A percentile compares a stretch with the other conserved stretches of the same genome.
Evolutionary conservation across 1,140 invertebrate species (phyloP).

Genomic region (Leucophenga varia): DNA sequence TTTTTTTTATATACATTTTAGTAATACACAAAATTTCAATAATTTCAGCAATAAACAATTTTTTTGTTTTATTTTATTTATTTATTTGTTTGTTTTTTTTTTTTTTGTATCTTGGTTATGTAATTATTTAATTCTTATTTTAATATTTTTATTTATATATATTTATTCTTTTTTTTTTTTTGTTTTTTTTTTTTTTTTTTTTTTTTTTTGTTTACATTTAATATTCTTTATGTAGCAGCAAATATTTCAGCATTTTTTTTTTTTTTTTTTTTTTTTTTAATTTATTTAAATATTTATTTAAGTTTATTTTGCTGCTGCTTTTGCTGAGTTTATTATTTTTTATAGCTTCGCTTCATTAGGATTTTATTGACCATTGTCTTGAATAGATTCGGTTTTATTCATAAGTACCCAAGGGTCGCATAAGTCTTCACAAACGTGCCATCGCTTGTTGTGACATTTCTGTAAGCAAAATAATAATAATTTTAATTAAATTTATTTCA

Average conservation of each 20-base stretch:
- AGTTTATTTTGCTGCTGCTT: neutral
- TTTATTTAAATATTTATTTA: neutral
- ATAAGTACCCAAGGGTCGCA: constrained; percentile 85
- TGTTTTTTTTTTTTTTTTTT: constrained; percentile 4
- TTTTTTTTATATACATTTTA: constrained; percentile 3
- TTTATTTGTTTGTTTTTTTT: neutral
- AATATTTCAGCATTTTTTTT: neutral
- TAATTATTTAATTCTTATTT: constrained; percentile 23
- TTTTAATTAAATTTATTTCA: no score
- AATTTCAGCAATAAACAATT: constrained; percentile 1
- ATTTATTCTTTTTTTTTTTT: neutral
- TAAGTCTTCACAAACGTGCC: constrained; percentile 88
- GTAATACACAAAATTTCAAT: no score
- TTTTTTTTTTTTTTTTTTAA: neutral
- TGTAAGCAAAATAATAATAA: constrained; percentile 67
- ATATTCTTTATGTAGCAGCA: neutral
- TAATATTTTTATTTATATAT: constrained; percentile 11
- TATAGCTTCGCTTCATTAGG: constrained; percentile 30
- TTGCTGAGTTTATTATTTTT: constrained; percentile 20
- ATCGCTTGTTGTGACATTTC: constrained; percentile 77
- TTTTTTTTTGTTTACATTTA: neutral
- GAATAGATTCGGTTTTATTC: constrained; percentile 58
- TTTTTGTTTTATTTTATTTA: neutral
- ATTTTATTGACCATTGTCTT: constrained; percentile 37
- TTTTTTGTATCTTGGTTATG: constrained; percentile 4